phyloP scores from a whole-genome alignment of 2,113 vertebrate genomes.

The Elaphurus davidianus region DNA sequence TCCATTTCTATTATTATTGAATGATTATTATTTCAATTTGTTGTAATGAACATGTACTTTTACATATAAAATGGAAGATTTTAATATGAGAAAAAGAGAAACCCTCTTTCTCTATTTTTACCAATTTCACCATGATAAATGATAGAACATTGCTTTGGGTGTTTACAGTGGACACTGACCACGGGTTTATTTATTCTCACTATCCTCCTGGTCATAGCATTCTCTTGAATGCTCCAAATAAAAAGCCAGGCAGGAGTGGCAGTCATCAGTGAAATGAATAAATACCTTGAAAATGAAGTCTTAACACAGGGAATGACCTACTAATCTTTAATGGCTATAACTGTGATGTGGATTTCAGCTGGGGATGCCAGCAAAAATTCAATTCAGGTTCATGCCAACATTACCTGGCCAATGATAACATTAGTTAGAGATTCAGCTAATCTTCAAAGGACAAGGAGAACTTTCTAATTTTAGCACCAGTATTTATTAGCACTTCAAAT shows the following conservation, averaged over 20 bases:
- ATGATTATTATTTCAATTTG: background rate
- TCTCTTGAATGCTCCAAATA: background rate
- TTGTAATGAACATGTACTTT: background rate
- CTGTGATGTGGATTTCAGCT: background rate
- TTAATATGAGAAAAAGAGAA: background rate
- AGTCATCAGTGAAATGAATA: conserved; percentile 13
- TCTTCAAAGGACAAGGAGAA: conserved; percentile 50
- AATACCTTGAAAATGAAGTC: conserved; percentile 61
- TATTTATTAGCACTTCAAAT: conserved; percentile 15
- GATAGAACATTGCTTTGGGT: background rate
- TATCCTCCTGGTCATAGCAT: background rate
- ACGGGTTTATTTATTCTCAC: background rate
- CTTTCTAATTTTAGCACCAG: conserved; percentile 44
- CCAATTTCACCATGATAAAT: background rate
- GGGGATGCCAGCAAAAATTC: background rate
- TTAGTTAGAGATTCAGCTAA: conserved; percentile 19
- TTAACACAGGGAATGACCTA: conserved; percentile 4
- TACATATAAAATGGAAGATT: background rate
- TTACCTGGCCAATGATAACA: conserved; percentile 60
- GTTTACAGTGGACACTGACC: background rate
- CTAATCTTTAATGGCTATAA: conserved; percentile 24
- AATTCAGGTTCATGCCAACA: background rate
- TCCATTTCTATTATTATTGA: background rate
- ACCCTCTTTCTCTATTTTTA: background rate
- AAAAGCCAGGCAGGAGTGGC: background rate